These are phyloP conservation scores for Zaprionus gabonicus DNA, from an alignment of 1,140 invertebrate species.

Conservation along the genomic window DNA sequence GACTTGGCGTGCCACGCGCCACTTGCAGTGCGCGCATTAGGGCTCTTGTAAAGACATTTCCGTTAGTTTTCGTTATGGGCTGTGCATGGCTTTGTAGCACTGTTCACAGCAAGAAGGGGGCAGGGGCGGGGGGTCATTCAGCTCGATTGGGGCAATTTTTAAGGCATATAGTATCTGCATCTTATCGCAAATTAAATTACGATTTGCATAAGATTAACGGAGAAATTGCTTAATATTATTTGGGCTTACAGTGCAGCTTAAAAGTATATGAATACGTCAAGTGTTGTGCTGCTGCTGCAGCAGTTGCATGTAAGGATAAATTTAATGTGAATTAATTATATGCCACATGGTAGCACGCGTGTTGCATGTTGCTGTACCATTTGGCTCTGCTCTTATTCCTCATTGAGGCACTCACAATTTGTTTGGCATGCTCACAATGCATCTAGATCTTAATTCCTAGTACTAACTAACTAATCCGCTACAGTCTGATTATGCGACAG, in stretches of 20 bases:
- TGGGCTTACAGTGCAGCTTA: not conserved
- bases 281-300: conserved; percentile 34
- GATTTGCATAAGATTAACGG: conserved; percentile 28
- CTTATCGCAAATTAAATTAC: conserved; percentile 40
- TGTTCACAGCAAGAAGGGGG: not conserved
- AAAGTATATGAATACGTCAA: not conserved
- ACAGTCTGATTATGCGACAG: conserved; percentile 42
- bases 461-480: conserved; percentile 54
- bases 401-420: conserved; percentile 23
- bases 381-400: not conserved
- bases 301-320: conserved; percentile 53
- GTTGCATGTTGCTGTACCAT: conserved; percentile 53
- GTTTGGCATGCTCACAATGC: conserved; percentile 75
- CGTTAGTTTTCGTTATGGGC: conserved; percentile 58
- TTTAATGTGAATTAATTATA: conserved; percentile 34
- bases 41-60: conserved; percentile 70
- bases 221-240: conserved; percentile 52
- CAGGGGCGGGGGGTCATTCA: conserved; percentile 15
- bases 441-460: conserved; percentile 50
- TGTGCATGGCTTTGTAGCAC: not conserved
- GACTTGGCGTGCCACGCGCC: conserved; percentile 45
- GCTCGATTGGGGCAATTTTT: conserved; percentile 22
- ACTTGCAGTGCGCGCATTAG: conserved; percentile 50
- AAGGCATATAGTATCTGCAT: conserved; percentile 9
- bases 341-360: not conserved